Conservation (phyloP, 2,113 vertebrate genomes). For the Canis aureus region DNA sequence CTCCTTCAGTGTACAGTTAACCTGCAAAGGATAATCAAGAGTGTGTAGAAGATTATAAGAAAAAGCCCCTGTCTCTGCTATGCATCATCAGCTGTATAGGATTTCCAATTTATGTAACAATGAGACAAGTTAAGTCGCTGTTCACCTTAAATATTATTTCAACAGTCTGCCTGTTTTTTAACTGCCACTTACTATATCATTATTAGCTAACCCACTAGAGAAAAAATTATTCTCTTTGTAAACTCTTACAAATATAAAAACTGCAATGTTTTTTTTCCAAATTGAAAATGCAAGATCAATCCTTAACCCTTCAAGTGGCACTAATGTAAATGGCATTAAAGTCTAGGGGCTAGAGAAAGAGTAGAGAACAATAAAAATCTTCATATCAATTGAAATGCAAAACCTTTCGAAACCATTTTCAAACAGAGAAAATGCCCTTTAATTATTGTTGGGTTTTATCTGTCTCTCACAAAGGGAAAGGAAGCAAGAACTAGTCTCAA, state of each 20-base stretch:
- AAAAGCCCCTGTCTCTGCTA: not conserved
- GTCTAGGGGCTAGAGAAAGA: not conserved
- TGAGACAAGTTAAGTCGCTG: not conserved
- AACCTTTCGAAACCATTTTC: not conserved
- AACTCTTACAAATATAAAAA: conserved; percentile 41
- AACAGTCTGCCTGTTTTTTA: not conserved
- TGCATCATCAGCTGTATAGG: conserved; percentile 33
- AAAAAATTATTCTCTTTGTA: not conserved
- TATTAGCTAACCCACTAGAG: not conserved
- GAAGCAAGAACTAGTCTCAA: not conserved
- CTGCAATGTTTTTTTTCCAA: conserved; percentile 7
- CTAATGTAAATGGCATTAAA: not conserved
- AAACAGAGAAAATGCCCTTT: conserved; percentile 6
- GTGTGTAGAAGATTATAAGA: not conserved
- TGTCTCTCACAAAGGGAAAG: not conserved
- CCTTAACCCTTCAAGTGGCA: not conserved
- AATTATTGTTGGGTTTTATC: not conserved
- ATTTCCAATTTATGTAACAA: conserved; percentile 62
- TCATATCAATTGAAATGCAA: not conserved
- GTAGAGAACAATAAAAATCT: not conserved
- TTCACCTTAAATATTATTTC: conserved; percentile 43
- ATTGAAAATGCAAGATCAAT: conserved; percentile 3
- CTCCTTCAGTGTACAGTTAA: not conserved
- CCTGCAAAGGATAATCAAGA: conserved; percentile 26
- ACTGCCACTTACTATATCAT: not conserved